Evolutionary conservation across 1,140 invertebrate species (phyloP), one percentile per base, ranked within the genome.

Genomic region (Uloborus diversus): DNA sequence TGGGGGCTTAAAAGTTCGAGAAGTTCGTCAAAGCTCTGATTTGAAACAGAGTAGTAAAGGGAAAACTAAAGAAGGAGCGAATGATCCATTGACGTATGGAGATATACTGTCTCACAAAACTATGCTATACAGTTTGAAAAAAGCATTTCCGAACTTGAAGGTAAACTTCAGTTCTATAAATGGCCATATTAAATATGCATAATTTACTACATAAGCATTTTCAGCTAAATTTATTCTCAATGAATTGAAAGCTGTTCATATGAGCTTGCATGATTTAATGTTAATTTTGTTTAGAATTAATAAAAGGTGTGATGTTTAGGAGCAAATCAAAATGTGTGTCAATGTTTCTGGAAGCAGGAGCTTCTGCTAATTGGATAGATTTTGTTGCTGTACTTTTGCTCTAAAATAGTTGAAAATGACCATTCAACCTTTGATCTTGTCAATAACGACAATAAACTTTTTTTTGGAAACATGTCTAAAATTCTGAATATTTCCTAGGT

Each of bases 101-200:
- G 96, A 99, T 86, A 90, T 92, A 70, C 90, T 91, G 76, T 98
- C 96, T 1, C 96, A 99, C 83, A 93, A 93, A 86, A 91, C 91
- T 0, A 98, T 98, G 93, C 92, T 92, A 84, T 90, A 91, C 84
- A 91, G 91, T 32, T 87, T 98, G 4, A 89, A 90, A 73, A 90
- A 92, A 62, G 89, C 90, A 7, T 96, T 94, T 88, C 93, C 94
- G 17, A 88, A 88, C 53, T 83, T 97, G 11, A 90, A 89, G 85
- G 91, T 97, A 83, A 78, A 33, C 49, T 42, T 42, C 37, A 42
- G 37, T 42, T 42, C 17, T 42, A 42, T n/a, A n/a, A n/a, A n/a
- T n/a, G n/a, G n/a, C 9, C 42, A 47, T 47, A 11, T 47, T 47
- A 11, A n/a, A 9, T 9, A 47, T 47, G n/a, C 42, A 47, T n/a